Evolutionary conservation across 2,113 vertebrate species (phyloP).

Genomic region (Rhipidura dahli): DNA sequence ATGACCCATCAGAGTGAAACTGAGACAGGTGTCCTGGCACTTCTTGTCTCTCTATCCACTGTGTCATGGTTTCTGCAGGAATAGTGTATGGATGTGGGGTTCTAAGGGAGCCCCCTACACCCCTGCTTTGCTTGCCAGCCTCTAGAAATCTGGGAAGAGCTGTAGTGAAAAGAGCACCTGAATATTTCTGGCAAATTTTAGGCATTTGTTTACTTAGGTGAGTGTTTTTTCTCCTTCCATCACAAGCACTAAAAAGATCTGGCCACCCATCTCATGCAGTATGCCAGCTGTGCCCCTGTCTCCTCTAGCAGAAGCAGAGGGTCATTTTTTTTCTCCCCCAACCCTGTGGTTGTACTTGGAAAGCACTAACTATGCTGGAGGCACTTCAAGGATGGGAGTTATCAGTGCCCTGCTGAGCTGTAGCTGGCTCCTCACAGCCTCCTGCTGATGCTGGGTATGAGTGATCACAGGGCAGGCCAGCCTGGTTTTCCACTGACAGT

Average conservation of each 20-base stretch:
- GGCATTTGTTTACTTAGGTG: not conserved
- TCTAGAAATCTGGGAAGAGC: not conserved
- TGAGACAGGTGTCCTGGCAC: not conserved
- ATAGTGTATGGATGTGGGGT: not conserved
- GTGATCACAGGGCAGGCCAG: not conserved
- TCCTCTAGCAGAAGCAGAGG: not conserved
- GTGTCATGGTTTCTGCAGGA: not conserved
- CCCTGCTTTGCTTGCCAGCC: not conserved
- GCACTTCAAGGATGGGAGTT: not conserved
- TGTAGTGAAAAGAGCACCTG: not conserved
- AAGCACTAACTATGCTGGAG: not conserved
- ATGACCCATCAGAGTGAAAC: not conserved
- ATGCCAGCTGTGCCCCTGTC: not conserved
- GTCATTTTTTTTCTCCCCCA: not conserved
- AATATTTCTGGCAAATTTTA: not conserved
- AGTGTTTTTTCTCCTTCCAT: not conserved
- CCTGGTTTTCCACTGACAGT: not conserved
- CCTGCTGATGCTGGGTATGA: rapidly evolving
- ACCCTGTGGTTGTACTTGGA: not conserved
- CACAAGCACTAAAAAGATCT: not conserved
- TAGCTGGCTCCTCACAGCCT: not conserved
- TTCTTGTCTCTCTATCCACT: not conserved
- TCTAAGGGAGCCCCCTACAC: not conserved
- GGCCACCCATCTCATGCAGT: not conserved
- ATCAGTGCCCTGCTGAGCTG: not conserved